Conservation (phyloP, 2,888 invertebrate genomes). For the Tuberolachnus salignus region DNA sequence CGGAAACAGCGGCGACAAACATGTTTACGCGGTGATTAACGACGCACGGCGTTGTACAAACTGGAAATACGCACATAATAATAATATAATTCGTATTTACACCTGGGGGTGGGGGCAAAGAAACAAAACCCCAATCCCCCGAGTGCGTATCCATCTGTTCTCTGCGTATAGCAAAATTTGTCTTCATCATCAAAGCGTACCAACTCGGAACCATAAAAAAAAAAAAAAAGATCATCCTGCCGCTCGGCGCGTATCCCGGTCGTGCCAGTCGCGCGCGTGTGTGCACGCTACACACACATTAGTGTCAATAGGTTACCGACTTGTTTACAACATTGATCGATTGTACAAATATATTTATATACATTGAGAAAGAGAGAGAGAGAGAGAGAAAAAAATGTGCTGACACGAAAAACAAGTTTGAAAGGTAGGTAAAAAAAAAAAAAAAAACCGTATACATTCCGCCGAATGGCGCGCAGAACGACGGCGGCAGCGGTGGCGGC, state of each 20-base stretch:
- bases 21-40: conserved; percentile 51
- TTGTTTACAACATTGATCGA: conserved; percentile 50
- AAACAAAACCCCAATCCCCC: too few species aligned
- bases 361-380: too few species aligned
- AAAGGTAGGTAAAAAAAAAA: conserved; percentile 29
- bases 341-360: background rate
- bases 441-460: conserved; percentile 40
- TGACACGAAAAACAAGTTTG: conserved; percentile 51
- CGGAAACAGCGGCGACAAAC: too few species aligned
- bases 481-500: background rate
- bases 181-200: background rate
- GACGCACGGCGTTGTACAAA: conserved; percentile 9
- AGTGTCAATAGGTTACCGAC: conserved; percentile 53
- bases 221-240: background rate
- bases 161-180: too few species aligned
- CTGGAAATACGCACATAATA: conserved; percentile 18
- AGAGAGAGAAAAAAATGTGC: conserved; percentile 13
- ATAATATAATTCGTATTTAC: conserved; percentile 1
- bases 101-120: background rate
- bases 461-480: conserved; percentile 4
- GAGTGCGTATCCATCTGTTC: background rate
- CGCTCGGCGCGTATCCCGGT: conserved; percentile 6
- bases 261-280: background rate
- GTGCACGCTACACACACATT: conserved; percentile 10
- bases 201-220: too few species aligned